Evolutionary conservation across 92 coral and sea anemone species (phyloP).

Genomic region (Siderastrea radians): DNA sequence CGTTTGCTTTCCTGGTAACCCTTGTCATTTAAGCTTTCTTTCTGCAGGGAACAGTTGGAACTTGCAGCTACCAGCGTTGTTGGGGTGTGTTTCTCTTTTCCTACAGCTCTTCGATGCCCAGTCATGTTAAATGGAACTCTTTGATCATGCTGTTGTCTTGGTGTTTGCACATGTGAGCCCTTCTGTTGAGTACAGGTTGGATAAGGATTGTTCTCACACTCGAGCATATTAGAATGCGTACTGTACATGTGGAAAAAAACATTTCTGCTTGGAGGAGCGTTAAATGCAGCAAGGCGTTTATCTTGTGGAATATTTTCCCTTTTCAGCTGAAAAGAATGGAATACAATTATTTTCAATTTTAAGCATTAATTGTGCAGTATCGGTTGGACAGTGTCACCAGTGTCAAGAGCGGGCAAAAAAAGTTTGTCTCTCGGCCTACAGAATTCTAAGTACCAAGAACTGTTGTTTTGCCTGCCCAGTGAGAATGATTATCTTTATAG

Average conservation of each 20-base stretch:
- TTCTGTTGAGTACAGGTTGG: not conserved
- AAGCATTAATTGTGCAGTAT: not conserved
- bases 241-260: constrained; percentile 35
- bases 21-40: not conserved
- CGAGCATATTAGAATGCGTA: not conserved
- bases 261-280: not conserved
- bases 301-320: not conserved
- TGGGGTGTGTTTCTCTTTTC: constrained; percentile 6
- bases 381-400: too few relatives aligned
- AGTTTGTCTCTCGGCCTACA: too few relatives aligned
- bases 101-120: not conserved
- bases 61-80: not conserved
- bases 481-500: too few relatives aligned
- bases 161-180: not conserved
- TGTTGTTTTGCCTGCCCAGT: too few relatives aligned
- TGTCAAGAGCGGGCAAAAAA: too few relatives aligned
- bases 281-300: not conserved
- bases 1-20: constrained; percentile 33
- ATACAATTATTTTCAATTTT: not conserved
- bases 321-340: constrained; percentile 8
- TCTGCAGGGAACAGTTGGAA: not conserved
- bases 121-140: constrained; percentile 12
- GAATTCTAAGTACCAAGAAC: too few relatives aligned
- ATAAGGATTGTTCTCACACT: not conserved
- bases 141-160: constrained; percentile 5